Base-by-base conservation (phyloP, 2,888 invertebrate genomes). In the Rosalia funebris region DNA sequence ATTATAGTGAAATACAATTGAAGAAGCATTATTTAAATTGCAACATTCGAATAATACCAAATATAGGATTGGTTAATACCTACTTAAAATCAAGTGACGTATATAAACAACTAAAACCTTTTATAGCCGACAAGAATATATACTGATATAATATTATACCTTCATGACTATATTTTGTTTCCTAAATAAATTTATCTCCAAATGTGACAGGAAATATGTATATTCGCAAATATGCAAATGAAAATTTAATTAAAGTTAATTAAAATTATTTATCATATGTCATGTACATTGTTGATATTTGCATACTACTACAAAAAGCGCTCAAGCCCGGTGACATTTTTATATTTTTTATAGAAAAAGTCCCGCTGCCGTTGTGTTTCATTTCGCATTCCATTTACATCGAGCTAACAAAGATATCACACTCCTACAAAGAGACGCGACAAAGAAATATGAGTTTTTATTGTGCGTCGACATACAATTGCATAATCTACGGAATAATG, bases 381-480 rank as follows among this genome's bases (percentile, higher is more conserved):
- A 57, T 67, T 69, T 66, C 56, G 70, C 60, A 65, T 73, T 71
- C 69, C 72, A 68, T 73, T 72, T 70, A 63, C 69, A 70, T 66
- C 71, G 57, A 60, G 59, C 65, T 70, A 78, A 79, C 73, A 78
- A 73, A 79, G 78, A 78, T 75, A 76, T 79, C 77, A 78, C 73
- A 72, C 74, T 70, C 71, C 74, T 68, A 75, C 76, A 77, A 77
- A 68, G 70, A 69, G 69, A 69, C 65, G 69, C 71, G 79, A 79
- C 79, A 76, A 74, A 75, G 77, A 80, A 77, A 76, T 75, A 80
- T 79, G 72, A 71, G 73, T 71, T 73, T 75, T 77, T 78, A 78
- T 81, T 79, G 79, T 80, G 71, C 72, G 78, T 75, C 75, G 78
- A 77, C 77, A 67, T 74, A 79, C 79, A 79, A 78, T 80, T 79